A percentile compares a stretch with the other conserved stretches of the same genome.
phyloP scores from a whole-genome alignment of 2,113 vertebrate species.

The Oreochromis aureus region DNA sequence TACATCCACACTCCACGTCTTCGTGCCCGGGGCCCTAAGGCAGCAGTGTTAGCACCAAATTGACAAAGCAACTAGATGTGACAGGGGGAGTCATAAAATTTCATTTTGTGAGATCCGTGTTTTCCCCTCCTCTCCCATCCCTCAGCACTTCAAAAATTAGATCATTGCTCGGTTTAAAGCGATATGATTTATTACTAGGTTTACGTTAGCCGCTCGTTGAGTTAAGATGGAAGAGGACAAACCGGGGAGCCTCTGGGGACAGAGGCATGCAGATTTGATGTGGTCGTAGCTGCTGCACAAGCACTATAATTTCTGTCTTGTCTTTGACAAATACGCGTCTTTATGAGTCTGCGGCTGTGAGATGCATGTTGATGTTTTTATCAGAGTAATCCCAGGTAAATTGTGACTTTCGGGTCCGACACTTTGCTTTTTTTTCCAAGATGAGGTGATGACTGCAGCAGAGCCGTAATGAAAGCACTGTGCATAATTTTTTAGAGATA shows the following conservation, averaged over 20 bases:
- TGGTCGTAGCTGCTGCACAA: background rate
- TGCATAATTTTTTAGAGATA: background rate
- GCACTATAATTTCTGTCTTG: background rate
- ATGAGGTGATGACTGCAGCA: background rate
- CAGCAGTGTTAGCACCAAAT: constrained; percentile 54
- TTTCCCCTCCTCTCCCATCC: constrained; percentile 42
- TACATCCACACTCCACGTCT: constrained; percentile 10
- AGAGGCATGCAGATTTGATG: constrained; percentile 16
- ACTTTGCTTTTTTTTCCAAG: background rate
- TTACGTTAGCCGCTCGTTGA: constrained; percentile 18
- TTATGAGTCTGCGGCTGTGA: background rate
- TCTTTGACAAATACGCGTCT: constrained; percentile 19
- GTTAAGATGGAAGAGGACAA: constrained; percentile 42
- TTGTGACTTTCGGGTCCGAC: constrained; percentile 3
- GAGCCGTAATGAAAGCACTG: background rate
- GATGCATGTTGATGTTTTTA: constrained; percentile 9
- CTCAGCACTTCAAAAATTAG: constrained; percentile 57
- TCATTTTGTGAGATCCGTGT: constrained; percentile 65
- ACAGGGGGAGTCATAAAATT: constrained; percentile 67
- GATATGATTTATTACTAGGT: constrained; percentile 58
- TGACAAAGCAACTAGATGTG: constrained; percentile 72
- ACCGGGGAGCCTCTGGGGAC: constrained; percentile 10
- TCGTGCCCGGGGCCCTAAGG: constrained; percentile 42
- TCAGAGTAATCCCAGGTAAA: constrained; percentile 9
- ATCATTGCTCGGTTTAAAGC: constrained; percentile 58